phyloP scores from a whole-genome alignment of 1,140 invertebrate genomes.

The Globodera ellingtonae region DNA sequence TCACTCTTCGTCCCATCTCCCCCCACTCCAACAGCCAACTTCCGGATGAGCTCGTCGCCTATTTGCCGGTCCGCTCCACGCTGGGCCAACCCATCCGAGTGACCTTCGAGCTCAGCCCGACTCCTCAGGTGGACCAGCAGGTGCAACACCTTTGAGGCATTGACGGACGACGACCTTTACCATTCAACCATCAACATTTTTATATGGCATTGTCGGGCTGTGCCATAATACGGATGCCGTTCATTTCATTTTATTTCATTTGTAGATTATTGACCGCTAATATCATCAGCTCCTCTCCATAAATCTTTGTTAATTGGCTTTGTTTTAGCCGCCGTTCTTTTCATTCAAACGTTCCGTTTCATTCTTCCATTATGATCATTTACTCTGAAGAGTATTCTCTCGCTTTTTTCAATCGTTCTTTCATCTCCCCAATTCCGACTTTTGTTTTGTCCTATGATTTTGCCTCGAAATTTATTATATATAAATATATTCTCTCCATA shows the following conservation, averaged over 20 bases:
- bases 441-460: background rate
- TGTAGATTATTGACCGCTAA: too few relatives aligned
- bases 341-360: conserved; percentile 6
- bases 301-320: background rate
- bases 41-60: conserved; percentile 43
- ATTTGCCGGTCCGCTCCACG: conserved; percentile 35
- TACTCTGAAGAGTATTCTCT: conserved; percentile 9
- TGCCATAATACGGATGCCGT: conserved; percentile 4
- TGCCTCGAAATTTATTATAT: background rate
- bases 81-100: conserved; percentile 34
- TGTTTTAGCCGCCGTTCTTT: background rate
- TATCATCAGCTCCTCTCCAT: background rate
- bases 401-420: background rate
- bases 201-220: background rate
- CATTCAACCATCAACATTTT: background rate
- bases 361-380: background rate
- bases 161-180: background rate
- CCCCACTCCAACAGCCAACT: conserved; percentile 3
- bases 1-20: conserved; percentile 17
- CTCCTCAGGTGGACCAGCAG: conserved; percentile 35
- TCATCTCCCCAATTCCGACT: background rate
- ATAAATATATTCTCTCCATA: background rate
- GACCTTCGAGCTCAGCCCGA: conserved; percentile 39
- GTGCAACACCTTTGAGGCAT: conserved; percentile 23
- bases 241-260: background rate